These are phyloP conservation scores for Mactra quadrangularis DNA, from an alignment of 1,140 invertebrate genomes.

Conservation along the genomic window DNA sequence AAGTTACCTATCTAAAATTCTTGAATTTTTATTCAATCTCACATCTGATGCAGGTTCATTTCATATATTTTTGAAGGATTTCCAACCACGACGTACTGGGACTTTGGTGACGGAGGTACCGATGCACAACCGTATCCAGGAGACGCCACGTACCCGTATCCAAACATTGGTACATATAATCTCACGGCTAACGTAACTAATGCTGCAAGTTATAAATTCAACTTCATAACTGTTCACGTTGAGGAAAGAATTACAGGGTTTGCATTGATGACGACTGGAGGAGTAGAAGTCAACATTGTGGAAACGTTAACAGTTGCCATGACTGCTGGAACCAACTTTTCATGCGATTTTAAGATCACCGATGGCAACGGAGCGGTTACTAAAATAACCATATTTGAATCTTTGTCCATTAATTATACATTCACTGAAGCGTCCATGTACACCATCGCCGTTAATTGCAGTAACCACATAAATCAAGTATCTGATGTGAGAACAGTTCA, in stretches of 20 bases:
- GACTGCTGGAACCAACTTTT: constrained; percentile 25
- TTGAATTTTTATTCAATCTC: too few relatives aligned
- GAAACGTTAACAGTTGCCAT: background rate
- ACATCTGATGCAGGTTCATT: too few relatives aligned
- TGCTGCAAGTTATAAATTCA: constrained; percentile 31
- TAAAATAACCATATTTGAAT: background rate
- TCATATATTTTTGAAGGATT: background rate
- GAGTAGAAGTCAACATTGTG: background rate
- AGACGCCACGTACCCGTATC: background rate
- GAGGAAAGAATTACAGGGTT: constrained; percentile 26
- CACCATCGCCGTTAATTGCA: background rate
- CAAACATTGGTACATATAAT: background rate
- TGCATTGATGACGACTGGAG: background rate
- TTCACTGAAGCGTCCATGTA: background rate
- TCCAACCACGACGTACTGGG: background rate
- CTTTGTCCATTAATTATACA: background rate
- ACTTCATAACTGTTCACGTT: background rate
- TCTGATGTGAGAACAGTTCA: too few relatives aligned
- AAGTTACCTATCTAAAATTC: too few relatives aligned
- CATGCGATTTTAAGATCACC: background rate
- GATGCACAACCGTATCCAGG: background rate
- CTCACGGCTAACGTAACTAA: constrained; percentile 36
- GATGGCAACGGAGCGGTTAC: background rate
- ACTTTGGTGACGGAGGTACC: background rate
- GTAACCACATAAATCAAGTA: constrained; percentile 11